phyloP scores from a whole-genome alignment of 2,113 vertebrate species.

The Mastomys natalensis region DNA sequence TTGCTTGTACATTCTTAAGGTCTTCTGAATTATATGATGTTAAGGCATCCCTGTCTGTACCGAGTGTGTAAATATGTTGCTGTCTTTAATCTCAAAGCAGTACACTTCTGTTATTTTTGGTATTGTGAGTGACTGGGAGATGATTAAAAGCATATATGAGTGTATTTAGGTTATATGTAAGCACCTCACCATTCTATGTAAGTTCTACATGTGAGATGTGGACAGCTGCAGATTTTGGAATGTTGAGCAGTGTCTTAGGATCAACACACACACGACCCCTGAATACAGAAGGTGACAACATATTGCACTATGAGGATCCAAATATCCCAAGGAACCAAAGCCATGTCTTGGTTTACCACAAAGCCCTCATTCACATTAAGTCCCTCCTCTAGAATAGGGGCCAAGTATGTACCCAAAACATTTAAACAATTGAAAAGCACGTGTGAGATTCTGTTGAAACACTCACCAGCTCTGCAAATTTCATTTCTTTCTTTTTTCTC shows the following conservation, averaged over 20 bases:
- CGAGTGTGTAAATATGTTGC: not conserved
- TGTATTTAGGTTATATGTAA: not conserved
- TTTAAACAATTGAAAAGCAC: not conserved
- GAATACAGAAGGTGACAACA: not conserved
- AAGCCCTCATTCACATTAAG: not conserved
- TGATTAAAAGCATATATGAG: not conserved
- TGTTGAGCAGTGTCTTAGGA: not conserved
- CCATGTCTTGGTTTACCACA: not conserved
- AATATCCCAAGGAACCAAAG: not conserved
- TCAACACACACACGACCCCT: not conserved
- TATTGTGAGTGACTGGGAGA: not conserved
- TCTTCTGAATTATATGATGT: too few species aligned
- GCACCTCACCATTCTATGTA: not conserved
- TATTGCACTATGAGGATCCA: accelerated
- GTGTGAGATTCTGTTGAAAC: not conserved
- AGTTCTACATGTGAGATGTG: not conserved
- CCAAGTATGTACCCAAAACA: not conserved
- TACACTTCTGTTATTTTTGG: not conserved
- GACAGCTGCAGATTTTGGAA: not conserved
- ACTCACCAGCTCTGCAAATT: not conserved
- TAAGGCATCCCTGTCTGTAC: not conserved
- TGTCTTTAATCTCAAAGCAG: not conserved
- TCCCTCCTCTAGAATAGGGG: not conserved
- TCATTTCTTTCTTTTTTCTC: too few species aligned
- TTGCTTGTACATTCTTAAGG: not conserved